Base-by-base conservation (phyloP, 2,113 vertebrate species). In the Triplophysa rosa region DNA sequence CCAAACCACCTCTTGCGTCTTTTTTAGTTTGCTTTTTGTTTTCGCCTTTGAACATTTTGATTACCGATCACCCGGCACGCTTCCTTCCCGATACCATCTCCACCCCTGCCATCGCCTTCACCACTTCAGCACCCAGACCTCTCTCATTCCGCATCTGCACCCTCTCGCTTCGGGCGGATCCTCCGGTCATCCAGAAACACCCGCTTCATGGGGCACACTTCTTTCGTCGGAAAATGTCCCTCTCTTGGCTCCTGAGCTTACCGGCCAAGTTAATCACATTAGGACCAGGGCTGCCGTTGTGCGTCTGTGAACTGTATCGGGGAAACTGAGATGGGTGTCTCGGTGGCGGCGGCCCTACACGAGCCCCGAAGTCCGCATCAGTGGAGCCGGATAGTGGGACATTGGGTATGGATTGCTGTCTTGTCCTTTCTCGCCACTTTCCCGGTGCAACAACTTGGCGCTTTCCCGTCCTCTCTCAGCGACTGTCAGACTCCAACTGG, bases 401-500 rank as follows among this genome's bases (percentile, higher is more conserved):
- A 91, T 73, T 92, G 91, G 92, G 84, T 93, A 82, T 78, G 92
- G 88, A 88, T 93, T 89, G 89, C 92, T n/a, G 81, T 92, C 33
- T 83, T 93, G 68, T 92, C 92, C 1, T 90, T 93, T 47, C 85
- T 94, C 78, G 91, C 91, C 76, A 89, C 91, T 83, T 90, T 93
- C 88, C 96, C 96, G 74, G 95, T 93, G 86, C 92, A 92, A 87
- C 90, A 92, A 86, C 95, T 97, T 89, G 93, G 95, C 86, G 97
- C 97, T 74, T 98, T 97, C 92, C 97, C 97, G 84, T 97, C 97
- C 87, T 97, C 97, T 89, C 92, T 98, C 87, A 98, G 96, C 89
- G 97, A 98, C 93, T 98, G 97, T 89, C 97, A 98, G 92, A 98
- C 97, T 80, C 97, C 97, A 79, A 97, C 97, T 88, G 96, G 97